These are phyloP conservation scores for Oscheius sp. DNA, from an alignment of 2,888 invertebrate genomes.

Conservation along the genomic window DNA sequence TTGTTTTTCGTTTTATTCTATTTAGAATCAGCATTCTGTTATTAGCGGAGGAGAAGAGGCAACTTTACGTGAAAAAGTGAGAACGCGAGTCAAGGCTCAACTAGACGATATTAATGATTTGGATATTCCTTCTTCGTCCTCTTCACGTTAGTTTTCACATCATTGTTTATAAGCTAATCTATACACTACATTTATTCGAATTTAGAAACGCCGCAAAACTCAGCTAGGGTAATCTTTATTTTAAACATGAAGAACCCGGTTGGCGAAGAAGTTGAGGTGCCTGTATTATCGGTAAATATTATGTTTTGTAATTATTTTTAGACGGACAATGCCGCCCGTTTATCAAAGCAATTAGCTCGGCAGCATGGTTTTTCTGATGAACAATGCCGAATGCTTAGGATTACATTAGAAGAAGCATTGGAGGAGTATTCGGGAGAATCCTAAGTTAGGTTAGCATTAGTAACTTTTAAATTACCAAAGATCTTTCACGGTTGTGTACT, in stretches of 20 bases:
- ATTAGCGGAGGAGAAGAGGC: constrained; percentile 33
- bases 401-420: constrained; percentile 51
- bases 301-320: constrained; percentile 29
- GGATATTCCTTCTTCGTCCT: neutral
- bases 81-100: constrained; percentile 6
- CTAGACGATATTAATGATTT: constrained; percentile 28
- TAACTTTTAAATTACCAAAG: neutral
- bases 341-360: constrained; percentile 46
- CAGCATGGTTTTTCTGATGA: constrained; percentile 47
- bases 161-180: neutral
- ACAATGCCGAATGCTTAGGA: constrained; percentile 50
- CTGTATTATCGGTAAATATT: constrained; percentile 29
- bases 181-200: neutral
- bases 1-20: too few species aligned
- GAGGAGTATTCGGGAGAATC: constrained; percentile 13
- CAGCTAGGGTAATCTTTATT: constrained; percentile 29
- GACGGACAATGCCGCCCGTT: constrained; percentile 50
- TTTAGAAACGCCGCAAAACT: neutral
- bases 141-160: neutral
- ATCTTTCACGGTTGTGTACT: neutral
- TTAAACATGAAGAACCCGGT: constrained; percentile 33
- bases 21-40: constrained; percentile 18
- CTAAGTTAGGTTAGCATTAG: neutral
- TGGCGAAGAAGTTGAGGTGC: constrained; percentile 32
- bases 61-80: constrained; percentile 33